Evolutionary conservation across 1,140 invertebrate genomes (phyloP).

Genomic region (Gryllus bimaculatus): DNA sequence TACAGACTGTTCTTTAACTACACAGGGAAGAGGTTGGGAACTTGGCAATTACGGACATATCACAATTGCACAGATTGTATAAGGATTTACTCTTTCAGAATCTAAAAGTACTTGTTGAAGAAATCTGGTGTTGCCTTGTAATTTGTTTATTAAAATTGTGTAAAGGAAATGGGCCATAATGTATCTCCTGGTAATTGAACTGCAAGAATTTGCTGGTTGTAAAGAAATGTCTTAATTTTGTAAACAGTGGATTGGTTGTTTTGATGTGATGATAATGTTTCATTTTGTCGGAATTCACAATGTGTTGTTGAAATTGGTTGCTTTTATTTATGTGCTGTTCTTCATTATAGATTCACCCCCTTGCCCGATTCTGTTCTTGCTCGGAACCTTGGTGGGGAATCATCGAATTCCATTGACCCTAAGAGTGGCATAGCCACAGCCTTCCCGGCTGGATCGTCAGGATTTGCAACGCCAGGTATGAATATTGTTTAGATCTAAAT

Average conservation of each 20-base stretch:
- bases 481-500: constrained; percentile 58
- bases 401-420: constrained; percentile 72
- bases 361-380: constrained; percentile 94
- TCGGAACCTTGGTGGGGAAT: constrained; percentile 78
- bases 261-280: background rate
- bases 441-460: constrained; percentile 58
- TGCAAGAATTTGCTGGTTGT: background rate
- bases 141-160: too few relatives aligned
- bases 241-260: background rate
- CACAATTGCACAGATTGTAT: too few relatives aligned
- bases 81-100: too few relatives aligned
- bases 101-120: too few relatives aligned
- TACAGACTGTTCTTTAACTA: too few relatives aligned
- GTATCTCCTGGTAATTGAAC: too few relatives aligned
- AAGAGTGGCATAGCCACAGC: constrained; percentile 73
- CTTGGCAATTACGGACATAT: too few relatives aligned
- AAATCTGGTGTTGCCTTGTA: too few relatives aligned
- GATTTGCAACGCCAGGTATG: background rate
- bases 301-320: constrained; percentile 12
- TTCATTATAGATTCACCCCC: constrained; percentile 64
- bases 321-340: constrained; percentile 28
- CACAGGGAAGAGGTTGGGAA: too few relatives aligned
- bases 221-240: constrained; percentile 9
- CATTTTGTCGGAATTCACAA: background rate
- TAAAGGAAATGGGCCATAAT: too few relatives aligned